Percentiles rank a stretch among this genome's conserved stretches.
Conservation (phyloP, 2,797 vertebrate species). For the Crax fasciolata region DNA sequence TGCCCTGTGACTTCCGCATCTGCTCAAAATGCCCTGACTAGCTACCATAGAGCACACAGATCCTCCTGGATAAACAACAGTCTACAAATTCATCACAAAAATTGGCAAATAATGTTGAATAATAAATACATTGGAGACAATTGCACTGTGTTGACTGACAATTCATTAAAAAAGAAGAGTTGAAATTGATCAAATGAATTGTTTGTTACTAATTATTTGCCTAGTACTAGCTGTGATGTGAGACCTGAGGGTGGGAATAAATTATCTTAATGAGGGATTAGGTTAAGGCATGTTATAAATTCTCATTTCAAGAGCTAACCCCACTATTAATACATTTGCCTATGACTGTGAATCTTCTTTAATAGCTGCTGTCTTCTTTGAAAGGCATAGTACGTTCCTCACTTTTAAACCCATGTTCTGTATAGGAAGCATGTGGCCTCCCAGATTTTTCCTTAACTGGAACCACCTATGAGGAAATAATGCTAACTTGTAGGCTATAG, state of each 20-base stretch:
- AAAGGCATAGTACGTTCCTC: neutral
- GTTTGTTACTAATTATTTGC: constrained; percentile 78
- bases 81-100: neutral
- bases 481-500: neutral
- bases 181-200: constrained; percentile 73
- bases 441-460: neutral
- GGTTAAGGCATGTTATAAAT: constrained; percentile 68
- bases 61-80: constrained; percentile 15
- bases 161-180: constrained; percentile 52
- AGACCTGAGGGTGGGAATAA: constrained; percentile 75
- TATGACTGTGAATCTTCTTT: constrained; percentile 71
- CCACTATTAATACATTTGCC: constrained; percentile 59
- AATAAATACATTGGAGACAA: constrained; percentile 56
- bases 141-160: neutral
- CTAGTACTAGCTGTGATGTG: constrained; percentile 71
- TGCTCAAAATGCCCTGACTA: neutral
- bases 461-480: neutral
- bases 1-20: neutral
- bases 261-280: constrained; percentile 79
- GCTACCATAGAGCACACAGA: neutral
- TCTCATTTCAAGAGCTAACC: constrained; percentile 68
- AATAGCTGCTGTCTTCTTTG: constrained; percentile 54
- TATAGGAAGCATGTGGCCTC: neutral
- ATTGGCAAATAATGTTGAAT: constrained; percentile 40
- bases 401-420: neutral